Evolutionary conservation across 1,140 invertebrate genomes (phyloP).

Genomic region (Lordiphosa clarofinis): DNA sequence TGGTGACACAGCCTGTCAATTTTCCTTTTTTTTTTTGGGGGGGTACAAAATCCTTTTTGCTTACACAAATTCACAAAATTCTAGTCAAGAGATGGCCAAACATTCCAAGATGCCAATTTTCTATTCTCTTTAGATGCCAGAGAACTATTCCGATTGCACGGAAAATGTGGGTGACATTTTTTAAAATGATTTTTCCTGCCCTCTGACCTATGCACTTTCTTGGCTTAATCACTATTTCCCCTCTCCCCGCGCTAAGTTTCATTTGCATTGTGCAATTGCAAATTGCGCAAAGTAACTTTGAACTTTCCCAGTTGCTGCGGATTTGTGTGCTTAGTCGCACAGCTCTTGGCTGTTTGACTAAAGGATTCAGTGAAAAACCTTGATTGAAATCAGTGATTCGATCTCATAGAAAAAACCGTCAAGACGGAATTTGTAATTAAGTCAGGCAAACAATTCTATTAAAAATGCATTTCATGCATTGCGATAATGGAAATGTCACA

Average conservation of each 20-base stretch:
- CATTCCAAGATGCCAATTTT: constrained; percentile 1
- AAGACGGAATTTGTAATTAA: too few species aligned
- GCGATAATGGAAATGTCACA: constrained; percentile 26
- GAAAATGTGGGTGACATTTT: too few species aligned
- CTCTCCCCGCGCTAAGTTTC: neutral
- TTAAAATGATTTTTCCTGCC: too few species aligned
- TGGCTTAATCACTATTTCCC: neutral
- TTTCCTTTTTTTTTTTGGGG: too few species aligned
- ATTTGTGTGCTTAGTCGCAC: neutral
- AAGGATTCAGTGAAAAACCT: too few species aligned
- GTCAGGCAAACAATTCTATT: constrained; percentile 21
- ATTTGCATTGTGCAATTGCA: constrained; percentile 12
- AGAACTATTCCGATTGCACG: too few species aligned
- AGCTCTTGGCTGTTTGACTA: too few species aligned
- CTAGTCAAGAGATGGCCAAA: neutral
- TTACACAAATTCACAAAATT: too few species aligned
- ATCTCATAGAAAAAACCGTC: neutral
- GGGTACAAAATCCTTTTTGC: too few species aligned
- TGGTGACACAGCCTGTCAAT: constrained; percentile 8
- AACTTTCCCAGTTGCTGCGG: constrained; percentile 7
- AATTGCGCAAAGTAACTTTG: constrained; percentile 8
- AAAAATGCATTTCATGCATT: constrained; percentile 16
- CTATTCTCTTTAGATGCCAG: too few species aligned
- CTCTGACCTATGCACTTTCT: neutral
- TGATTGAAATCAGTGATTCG: too few species aligned